These are phyloP conservation scores for Lophotis ruficrista DNA, from an alignment of 2,113 vertebrate species.

Conservation along the genomic window DNA sequence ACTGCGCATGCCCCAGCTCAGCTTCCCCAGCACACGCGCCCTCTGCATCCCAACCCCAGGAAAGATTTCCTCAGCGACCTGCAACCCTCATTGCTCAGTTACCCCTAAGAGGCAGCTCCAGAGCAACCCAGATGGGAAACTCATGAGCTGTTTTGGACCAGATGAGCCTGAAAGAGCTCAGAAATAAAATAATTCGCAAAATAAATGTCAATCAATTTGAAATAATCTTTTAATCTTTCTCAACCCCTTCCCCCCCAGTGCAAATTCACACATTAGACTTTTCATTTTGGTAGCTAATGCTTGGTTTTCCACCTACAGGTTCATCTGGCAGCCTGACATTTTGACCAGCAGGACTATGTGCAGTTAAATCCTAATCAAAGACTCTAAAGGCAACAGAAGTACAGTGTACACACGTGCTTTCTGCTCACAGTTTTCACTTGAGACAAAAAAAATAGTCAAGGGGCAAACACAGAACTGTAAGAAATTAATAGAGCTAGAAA, in stretches of 20 bases:
- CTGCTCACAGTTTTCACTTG: background rate
- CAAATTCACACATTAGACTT: background rate
- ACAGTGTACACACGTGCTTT: background rate
- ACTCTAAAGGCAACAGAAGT: background rate
- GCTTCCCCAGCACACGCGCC: no score
- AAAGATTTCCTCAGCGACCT: background rate
- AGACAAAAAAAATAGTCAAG: background rate
- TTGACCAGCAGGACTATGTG: background rate
- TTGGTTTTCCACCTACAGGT: background rate
- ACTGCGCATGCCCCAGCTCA: background rate
- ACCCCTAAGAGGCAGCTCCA: background rate
- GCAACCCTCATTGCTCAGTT: background rate
- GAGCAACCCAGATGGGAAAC: background rate
- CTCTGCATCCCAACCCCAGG: fast-evolving
- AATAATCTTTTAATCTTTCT: background rate
- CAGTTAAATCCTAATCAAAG: background rate
- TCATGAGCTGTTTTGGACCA: background rate
- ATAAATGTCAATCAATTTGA: background rate
- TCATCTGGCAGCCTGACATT: background rate
- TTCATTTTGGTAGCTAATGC: background rate
- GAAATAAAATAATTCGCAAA: background rate
- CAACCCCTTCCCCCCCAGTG: no score
- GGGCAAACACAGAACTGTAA: background rate
- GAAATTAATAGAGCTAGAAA: background rate
- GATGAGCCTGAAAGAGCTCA: background rate